phyloP scores from a whole-genome alignment of 2,113 vertebrate species.

The Xyliphius kryptos region DNA sequence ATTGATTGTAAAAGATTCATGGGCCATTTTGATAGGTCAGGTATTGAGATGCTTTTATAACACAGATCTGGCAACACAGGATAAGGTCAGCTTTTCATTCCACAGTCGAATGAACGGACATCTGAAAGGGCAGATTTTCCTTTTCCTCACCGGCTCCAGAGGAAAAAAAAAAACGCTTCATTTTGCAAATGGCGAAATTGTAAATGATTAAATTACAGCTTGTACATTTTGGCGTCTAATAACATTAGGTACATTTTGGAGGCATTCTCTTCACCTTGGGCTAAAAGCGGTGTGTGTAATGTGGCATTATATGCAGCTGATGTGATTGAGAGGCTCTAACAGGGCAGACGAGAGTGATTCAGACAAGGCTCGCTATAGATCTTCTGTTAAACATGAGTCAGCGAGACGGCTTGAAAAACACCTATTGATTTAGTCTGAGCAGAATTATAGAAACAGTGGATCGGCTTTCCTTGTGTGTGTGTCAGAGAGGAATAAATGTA shows the following conservation, averaged over 20 bases:
- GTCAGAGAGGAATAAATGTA: no score
- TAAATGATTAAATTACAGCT: slow-evolving; percentile 11
- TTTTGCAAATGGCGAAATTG: slow-evolving; percentile 8
- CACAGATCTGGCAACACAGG: no score
- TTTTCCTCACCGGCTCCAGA: no score
- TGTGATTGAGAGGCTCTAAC: slow-evolving; percentile 25
- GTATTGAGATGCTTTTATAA: no score
- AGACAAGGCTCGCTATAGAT: slow-evolving; percentile 19
- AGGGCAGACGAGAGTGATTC: slow-evolving; percentile 23
- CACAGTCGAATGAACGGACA: no score
- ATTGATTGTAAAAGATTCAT: no score
- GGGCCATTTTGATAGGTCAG: no score
- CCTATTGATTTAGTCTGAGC: slow-evolving; percentile 23
- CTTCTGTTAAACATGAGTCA: slow-evolving; percentile 22
- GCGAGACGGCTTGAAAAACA: slow-evolving; percentile 24
- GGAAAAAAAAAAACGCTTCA: neutral
- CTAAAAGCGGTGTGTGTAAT: slow-evolving; percentile 16
- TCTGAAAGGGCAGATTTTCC: no score
- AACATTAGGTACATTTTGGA: slow-evolving; percentile 4
- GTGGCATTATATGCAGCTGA: slow-evolving; percentile 11
- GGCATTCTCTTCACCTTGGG: neutral
- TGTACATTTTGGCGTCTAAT: slow-evolving; percentile 14
- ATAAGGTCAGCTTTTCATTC: no score
- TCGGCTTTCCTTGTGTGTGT: slow-evolving; percentile 28
- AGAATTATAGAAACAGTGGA: slow-evolving; percentile 39